A percentile compares a stretch with the other conserved stretches of the same genome.
These are phyloP conservation scores for Andrena camellia DNA, from an alignment of 2,888 invertebrate genomes.

Conservation along the genomic window DNA sequence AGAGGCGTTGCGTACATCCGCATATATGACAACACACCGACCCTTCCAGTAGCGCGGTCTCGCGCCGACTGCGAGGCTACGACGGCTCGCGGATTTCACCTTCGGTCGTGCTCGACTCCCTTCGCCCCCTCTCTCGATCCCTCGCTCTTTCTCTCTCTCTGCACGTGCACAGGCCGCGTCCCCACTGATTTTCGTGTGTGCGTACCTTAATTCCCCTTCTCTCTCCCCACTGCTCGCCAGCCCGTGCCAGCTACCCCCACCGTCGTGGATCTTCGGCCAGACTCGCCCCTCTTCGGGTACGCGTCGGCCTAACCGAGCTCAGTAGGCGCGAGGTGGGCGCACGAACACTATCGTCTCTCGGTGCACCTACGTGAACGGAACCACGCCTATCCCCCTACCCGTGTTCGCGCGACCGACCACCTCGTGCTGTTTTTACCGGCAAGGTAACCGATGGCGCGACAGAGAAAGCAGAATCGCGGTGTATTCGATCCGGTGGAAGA, in stretches of 20 bases:
- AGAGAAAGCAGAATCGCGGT: constrained; percentile 36
- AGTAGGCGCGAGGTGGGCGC: constrained; percentile 80
- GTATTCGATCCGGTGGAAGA: constrained; percentile 38
- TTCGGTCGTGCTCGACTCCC: constrained; percentile 79
- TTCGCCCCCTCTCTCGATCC: constrained; percentile 69
- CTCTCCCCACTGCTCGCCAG: constrained; percentile 40
- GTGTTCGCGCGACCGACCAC: constrained; percentile 70
- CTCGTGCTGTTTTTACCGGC: constrained; percentile 74
- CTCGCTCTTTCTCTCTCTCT: constrained; percentile 50
- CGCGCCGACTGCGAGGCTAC: constrained; percentile 83
- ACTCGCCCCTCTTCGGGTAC: constrained; percentile 67
- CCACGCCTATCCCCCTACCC: constrained; percentile 80
- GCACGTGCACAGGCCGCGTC: constrained; percentile 68
- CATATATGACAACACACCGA: constrained; percentile 69
- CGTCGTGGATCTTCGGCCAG: constrained; percentile 51
- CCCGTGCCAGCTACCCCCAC: constrained; percentile 71
- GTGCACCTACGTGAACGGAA: constrained; percentile 74
- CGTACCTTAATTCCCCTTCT: constrained; percentile 66
- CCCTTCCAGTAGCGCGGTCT: constrained; percentile 83
- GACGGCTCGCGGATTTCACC: constrained; percentile 73
- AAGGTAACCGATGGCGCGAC: constrained; percentile 57
- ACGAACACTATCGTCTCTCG: constrained; percentile 71
- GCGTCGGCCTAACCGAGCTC: constrained; percentile 68
- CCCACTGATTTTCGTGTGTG: constrained; percentile 70
- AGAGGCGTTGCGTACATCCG: constrained; percentile 63